Base-by-base conservation (phyloP, 2,888 invertebrate genomes). In the Iphiclides podalirius region DNA sequence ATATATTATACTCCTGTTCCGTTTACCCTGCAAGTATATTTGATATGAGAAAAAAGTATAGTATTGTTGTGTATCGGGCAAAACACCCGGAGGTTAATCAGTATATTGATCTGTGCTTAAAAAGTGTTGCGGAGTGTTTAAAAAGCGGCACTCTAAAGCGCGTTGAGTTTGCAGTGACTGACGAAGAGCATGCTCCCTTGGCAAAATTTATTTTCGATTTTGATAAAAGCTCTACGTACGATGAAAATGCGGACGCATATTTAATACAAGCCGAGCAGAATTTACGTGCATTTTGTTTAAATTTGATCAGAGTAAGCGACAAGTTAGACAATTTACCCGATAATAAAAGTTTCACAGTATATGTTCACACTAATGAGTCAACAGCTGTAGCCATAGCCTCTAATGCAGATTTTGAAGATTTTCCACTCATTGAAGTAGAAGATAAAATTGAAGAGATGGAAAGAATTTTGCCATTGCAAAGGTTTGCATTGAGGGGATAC, bases 21-120 rank as follows among this genome's bases (percentile, higher is more conserved):
- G 72, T 94, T 35, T 94, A 94, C 70, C 93, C 94, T 1, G 78
- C 83, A 49, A 89, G 88, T 61, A 90, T 93, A 60, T 94, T 93
- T 70, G 87, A 86, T 52, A 81, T 79, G 9, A 90, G 90, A 64
- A 92, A 90, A 63, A 92, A 93, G 59, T 94, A 93, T 66, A 91
- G 90, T 38, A 79, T 90, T 4, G 87, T 90, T 1, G 90, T 93
- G 0, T 79, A 92, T 62, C 86, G 90, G 52, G 92, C 90, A 15
- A 79, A 90, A 31, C 93, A 94, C 70, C 93, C 93, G 23, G 91
- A 92, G 64, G 77, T 94, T 0, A 92, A 91, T 56, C 82, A 90
- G 40, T 94, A 94, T 63, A 87, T 93, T 26, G 82, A 84, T 47
- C 75, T 91, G 49, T 87, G 89, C 52, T 64, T 92, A 42, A 89